phyloP scores from a whole-genome alignment of 2,113 vertebrate genomes.

The Sylvilagus bachmani region DNA sequence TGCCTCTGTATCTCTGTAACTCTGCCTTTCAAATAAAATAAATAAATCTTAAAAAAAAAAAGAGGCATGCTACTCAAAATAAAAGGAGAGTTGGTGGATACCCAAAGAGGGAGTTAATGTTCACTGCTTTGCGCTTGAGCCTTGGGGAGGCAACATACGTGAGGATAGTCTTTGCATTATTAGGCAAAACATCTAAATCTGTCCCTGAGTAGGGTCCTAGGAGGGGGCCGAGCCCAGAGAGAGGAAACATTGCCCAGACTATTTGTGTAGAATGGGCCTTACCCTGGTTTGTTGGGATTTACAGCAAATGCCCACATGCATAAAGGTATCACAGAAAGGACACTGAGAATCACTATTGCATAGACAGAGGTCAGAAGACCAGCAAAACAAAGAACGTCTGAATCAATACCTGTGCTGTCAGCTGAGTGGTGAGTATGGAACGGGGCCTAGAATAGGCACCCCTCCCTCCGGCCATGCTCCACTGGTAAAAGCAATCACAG shows the following conservation, averaged over 20 bases:
- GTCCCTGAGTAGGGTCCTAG: neutral
- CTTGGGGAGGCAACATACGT: neutral
- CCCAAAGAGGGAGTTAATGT: neutral
- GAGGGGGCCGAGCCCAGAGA: neutral
- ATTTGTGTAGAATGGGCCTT: neutral
- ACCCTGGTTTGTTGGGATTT: neutral
- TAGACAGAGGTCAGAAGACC: neutral
- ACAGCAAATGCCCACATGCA: accelerated
- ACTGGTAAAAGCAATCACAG: neutral
- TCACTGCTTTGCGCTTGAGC: neutral
- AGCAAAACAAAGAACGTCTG: neutral
- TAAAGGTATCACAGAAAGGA: neutral
- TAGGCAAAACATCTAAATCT: neutral
- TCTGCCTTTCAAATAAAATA: neutral
- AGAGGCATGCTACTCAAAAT: neutral
- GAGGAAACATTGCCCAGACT: neutral
- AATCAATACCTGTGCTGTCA: neutral
- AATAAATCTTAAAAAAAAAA: neutral
- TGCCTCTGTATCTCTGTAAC: too few relatives aligned
- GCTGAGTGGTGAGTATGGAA: neutral
- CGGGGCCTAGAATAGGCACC: accelerated
- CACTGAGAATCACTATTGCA: neutral
- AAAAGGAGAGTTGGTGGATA: neutral
- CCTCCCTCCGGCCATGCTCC: neutral
- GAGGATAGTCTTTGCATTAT: neutral